phyloP scores from a whole-genome alignment of 2,113 vertebrate species.

The Atractosteus spatula region DNA sequence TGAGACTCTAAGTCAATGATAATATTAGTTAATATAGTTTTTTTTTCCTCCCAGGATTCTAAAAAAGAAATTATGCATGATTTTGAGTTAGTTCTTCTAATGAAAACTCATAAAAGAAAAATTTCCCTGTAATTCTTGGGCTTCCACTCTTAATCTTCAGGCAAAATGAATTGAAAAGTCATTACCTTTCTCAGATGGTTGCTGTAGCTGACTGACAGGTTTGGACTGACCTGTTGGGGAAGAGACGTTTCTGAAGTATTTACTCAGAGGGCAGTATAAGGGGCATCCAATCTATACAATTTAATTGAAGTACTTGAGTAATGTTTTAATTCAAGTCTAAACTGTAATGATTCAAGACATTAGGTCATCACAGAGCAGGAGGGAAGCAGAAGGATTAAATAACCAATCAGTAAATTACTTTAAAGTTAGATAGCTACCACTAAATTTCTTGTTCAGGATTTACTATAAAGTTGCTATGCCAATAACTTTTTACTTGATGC shows the following conservation, averaged over 20 bases:
- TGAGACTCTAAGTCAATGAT: not conserved
- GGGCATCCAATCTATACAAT: slow-evolving; percentile 40
- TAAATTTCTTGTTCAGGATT: slow-evolving; percentile 8
- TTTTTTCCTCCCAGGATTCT: not conserved
- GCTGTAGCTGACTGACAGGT: slow-evolving; percentile 30
- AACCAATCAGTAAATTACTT: slow-evolving; percentile 28
- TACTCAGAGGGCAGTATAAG: slow-evolving; percentile 42
- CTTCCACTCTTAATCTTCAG: slow-evolving; percentile 54
- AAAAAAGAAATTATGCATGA: slow-evolving; percentile 46
- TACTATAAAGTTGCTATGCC: not conserved
- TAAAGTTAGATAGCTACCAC: slow-evolving; percentile 25
- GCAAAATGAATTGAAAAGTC: slow-evolving; percentile 46
- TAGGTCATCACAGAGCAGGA: slow-evolving; percentile 47
- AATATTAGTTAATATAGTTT: not conserved
- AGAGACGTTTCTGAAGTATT: slow-evolving; percentile 26
- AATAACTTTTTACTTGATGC: not conserved
- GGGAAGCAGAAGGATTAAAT: slow-evolving; percentile 40
- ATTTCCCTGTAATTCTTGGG: slow-evolving; percentile 37
- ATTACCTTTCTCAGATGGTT: slow-evolving; percentile 39
- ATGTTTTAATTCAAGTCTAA: slow-evolving; percentile 55
- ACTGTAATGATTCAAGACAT: slow-evolving; percentile 43
- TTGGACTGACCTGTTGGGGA: slow-evolving; percentile 29
- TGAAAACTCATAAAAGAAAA: slow-evolving; percentile 40
- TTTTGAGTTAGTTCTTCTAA: slow-evolving; percentile 61
- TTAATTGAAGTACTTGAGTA: slow-evolving; percentile 51